Conservation (phyloP, 2,113 vertebrate species). For the Macaca nemestrina region DNA sequence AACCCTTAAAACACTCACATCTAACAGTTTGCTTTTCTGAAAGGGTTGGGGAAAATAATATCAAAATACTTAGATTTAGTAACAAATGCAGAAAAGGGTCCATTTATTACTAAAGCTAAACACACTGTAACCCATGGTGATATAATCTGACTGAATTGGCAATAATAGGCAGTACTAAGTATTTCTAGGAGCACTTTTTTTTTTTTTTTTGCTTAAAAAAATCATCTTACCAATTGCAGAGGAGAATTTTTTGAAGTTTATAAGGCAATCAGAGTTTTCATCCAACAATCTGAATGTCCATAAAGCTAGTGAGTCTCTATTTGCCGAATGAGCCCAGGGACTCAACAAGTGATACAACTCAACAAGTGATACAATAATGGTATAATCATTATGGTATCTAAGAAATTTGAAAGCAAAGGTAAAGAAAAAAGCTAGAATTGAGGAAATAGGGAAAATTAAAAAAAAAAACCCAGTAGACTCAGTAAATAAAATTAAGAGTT, state of each 20-base stretch:
- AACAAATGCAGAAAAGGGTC: slow-evolving; percentile 32
- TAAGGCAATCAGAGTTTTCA: slow-evolving; percentile 91
- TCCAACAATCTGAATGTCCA: slow-evolving; percentile 94
- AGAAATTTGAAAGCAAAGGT: background rate
- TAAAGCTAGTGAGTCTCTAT: slow-evolving; percentile 89
- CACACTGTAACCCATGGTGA: background rate
- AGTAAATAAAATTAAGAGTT: background rate
- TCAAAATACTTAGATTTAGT: slow-evolving; percentile 34
- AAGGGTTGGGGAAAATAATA: slow-evolving; percentile 12
- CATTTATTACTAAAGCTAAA: background rate
- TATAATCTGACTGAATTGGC: slow-evolving; percentile 14
- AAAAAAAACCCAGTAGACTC: background rate
- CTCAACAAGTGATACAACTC: slow-evolving; percentile 91
- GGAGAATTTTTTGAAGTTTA: slow-evolving; percentile 98
- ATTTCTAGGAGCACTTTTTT: slow-evolving; percentile 18
- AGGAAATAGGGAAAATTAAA: background rate
- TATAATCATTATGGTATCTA: background rate
- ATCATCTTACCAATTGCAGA: slow-evolving; percentile 87
- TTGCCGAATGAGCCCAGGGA: slow-evolving; percentile 92
- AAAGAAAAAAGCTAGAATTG: slow-evolving; percentile 23
- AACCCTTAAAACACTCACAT: slow-evolving; percentile 37
- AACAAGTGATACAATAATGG: background rate
- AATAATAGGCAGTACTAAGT: slow-evolving; percentile 22
- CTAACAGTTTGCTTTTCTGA: slow-evolving; percentile 44
- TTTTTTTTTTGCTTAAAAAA: background rate